Evolutionary conservation across 35 echinoderm and acorn worm genomes (phyloP), one percentile per base, ranked within the genome.

Genomic region (Diadema setosum): DNA sequence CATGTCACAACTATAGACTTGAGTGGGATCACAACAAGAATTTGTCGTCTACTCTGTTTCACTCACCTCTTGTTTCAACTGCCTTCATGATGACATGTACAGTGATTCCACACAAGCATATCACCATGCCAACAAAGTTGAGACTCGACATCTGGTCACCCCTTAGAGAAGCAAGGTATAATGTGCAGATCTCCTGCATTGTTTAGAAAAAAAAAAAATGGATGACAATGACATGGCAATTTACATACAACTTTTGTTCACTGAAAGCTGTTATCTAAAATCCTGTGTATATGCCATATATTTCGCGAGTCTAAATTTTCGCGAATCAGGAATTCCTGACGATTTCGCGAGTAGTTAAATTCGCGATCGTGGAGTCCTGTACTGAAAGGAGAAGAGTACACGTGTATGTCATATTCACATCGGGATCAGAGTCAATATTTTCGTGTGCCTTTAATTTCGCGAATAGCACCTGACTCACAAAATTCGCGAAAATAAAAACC

Each of bases 141-240:
- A 86, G 1, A 20, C 26, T 14, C 23, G 90, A 81, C 90, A 92
- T 87, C 40, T 81, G 39, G 46, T 92, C 90, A 8, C 70, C 70
- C 16, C 27, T 86, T 50, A 63, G 43, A 25, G 90, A 60, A 1
- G 90, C 90, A 52, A 92, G 43, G 42, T 87, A 92, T 39, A 92
- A 81, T 14, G 73, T 92, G 40, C 83, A 92, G 49, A 92, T 92
- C 83, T 92, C 90, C 90, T 92, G 90, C 23, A 63, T 60, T 4
- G 36, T 32, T 11, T 5, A 33, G 18, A 32, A 65, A 29, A 67
- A 26, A 31, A 8, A 29, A 3, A 27, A 0, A 65, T 1, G 37
- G 8, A 67, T 55, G 12, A 12, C 14, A 16, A 55, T 2, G 12
- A 55, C 49, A 55, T 55, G 12, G 0, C 2, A 3, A 67, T 11